Percentiles rank a stretch among this genome's conserved stretches.
Evolutionary conservation across 2,113 vertebrate genomes (phyloP).

Genomic region (Gadus macrocephalus): DNA sequence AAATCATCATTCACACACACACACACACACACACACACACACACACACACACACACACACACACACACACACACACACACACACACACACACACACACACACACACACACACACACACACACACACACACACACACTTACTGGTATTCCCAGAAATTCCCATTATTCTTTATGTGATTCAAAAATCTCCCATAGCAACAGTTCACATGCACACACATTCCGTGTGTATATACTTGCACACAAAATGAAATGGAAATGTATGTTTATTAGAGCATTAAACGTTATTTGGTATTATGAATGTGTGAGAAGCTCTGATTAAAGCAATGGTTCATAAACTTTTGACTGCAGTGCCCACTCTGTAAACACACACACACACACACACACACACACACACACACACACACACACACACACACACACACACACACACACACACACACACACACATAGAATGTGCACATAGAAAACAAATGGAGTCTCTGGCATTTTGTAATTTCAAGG

Average conservation of each 20-base stretch:
- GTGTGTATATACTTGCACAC: not conserved
- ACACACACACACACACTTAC: no score
- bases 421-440: constrained; percentile 13
- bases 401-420: constrained; percentile 7
- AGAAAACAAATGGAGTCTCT: constrained; percentile 38
- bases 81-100: no score
- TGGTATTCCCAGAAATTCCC: no score
- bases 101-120: not conserved
- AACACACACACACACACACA: constrained; percentile 4
- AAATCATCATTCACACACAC: constrained; percentile 48
- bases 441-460: not conserved
- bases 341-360: constrained; percentile 14
- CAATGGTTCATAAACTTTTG: constrained; percentile 49
- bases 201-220: no score
- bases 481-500: constrained; percentile 55
- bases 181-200: no score
- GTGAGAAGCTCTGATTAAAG: constrained; percentile 47
- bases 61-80: not conserved
- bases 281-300: constrained; percentile 32
- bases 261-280: constrained; percentile 22
- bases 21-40: constrained; percentile 18
- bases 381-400: constrained; percentile 3
- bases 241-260: not conserved
- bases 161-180: no score
- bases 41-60: not conserved